These are phyloP conservation scores for Rhineura floridana DNA, from an alignment of 2,113 vertebrate genomes.

Conservation along the genomic window DNA sequence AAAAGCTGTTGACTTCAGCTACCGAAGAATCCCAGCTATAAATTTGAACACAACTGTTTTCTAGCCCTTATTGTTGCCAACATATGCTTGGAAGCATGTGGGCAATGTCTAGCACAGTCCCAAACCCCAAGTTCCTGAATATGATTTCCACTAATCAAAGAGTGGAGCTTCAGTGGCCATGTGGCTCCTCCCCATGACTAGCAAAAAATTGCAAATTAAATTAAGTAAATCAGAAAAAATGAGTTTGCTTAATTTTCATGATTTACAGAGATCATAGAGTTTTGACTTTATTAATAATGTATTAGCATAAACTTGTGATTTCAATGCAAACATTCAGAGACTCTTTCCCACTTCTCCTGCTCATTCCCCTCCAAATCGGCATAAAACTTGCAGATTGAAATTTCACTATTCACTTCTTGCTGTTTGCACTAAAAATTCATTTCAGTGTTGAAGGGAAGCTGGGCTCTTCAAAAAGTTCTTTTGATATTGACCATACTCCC, in stretches of 20 bases:
- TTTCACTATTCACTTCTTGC: background rate
- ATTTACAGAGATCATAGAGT: background rate
- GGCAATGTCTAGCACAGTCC: background rate
- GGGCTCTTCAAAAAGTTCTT: conserved; percentile 3
- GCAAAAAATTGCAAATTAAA: background rate
- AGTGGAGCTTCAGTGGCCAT: background rate
- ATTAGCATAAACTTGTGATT: background rate
- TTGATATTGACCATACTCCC: background rate
- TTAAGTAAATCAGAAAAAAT: background rate
- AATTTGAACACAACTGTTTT: background rate
- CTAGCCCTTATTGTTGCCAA: background rate
- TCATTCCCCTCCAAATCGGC: background rate
- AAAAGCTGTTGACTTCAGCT: background rate
- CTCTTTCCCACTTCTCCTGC: background rate
- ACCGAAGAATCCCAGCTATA: background rate
- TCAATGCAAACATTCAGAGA: background rate
- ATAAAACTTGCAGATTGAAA: background rate
- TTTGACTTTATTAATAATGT: no score
- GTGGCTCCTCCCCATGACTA: background rate
- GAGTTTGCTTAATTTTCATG: background rate
- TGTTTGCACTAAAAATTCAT: background rate
- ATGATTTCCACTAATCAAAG: background rate
- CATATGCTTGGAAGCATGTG: background rate
- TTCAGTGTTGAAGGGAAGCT: background rate
- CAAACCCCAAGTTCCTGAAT: background rate